phyloP scores from a whole-genome alignment of 2,797 vertebrate genomes.

The Pseudochromis fuscus region DNA sequence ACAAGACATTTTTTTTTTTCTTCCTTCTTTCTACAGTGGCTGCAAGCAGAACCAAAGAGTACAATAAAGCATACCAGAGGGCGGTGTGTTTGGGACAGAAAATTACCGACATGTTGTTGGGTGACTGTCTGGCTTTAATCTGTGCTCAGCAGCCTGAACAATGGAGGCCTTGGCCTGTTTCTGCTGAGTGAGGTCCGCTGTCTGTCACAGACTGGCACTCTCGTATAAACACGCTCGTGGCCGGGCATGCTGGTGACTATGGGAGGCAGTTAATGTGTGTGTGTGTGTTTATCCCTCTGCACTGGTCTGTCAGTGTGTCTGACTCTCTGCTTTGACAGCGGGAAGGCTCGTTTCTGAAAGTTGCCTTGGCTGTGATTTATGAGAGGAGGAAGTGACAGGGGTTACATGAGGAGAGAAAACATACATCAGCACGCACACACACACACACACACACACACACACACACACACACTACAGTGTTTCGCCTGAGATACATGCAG shows the following conservation, averaged over 20 bases:
- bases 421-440: conserved; percentile 42
- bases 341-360: conserved; percentile 67
- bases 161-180: conserved; percentile 62
- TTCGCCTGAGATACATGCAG: conserved; percentile 47
- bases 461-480: conserved; percentile 22
- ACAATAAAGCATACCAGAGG: conserved; percentile 68
- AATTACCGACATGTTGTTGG: conserved; percentile 73
- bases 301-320: conserved; percentile 50
- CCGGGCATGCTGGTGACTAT: conserved; percentile 49
- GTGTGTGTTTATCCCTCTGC: conserved; percentile 59
- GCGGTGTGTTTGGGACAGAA: conserved; percentile 65
- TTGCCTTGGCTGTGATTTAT: conserved; percentile 73
- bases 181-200: conserved; percentile 57
- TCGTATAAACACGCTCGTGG: conserved; percentile 65
- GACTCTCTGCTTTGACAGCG: conserved; percentile 75
- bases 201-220: conserved; percentile 74
- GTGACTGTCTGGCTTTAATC: conserved; percentile 78
- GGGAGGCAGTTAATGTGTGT: conserved; percentile 47
- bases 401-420: conserved; percentile 66
- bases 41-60: conserved; percentile 46
- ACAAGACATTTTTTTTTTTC: conserved; percentile 46
- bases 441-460: conserved; percentile 18
- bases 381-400: conserved; percentile 72
- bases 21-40: background rate
- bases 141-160: conserved; percentile 69